A percentile compares a stretch with the other conserved stretches of the same genome.
Evolutionary conservation across 2,113 vertebrate species (phyloP).

Genomic region (Halcyon malimbica): DNA sequence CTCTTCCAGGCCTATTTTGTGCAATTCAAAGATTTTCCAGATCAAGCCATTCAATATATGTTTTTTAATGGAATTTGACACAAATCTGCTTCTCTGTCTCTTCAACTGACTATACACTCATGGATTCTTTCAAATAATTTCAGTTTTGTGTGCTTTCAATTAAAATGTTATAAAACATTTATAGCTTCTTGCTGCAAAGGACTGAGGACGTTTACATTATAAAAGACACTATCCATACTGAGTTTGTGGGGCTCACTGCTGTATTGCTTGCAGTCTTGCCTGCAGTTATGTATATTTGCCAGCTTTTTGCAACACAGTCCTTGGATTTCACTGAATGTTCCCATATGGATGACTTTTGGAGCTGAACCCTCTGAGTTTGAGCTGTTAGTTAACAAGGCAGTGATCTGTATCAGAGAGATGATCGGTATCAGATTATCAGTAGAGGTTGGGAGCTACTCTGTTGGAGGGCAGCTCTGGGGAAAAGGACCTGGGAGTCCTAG

Average conservation of each 20-base stretch:
- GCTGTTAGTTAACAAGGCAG: neutral
- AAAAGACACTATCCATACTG: neutral
- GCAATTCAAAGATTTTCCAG: neutral
- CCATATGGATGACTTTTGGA: conserved; percentile 1
- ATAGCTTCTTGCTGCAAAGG: conserved; percentile 25
- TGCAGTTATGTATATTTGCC: conserved; percentile 14
- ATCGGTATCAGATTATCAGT: no score
- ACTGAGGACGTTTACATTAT: neutral
- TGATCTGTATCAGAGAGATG: neutral
- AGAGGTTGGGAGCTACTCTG: no score
- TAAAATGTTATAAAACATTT: conserved; percentile 54
- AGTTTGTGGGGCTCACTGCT: neutral
- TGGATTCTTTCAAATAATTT: neutral
- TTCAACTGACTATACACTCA: neutral
- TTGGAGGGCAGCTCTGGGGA: no score
- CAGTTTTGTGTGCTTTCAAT: conserved; percentile 36
- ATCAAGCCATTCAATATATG: neutral
- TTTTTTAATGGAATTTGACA: neutral
- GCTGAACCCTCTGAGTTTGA: neutral
- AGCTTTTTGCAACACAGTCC: conserved; percentile 6
- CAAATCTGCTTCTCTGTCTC: neutral
- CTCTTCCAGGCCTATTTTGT: neutral
- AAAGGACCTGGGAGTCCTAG: no score
- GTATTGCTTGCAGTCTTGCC: conserved; percentile 28
- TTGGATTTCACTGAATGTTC: neutral